A percentile compares a stretch with the other conserved stretches of the same genome.
Evolutionary conservation across 2,888 invertebrate genomes (phyloP).

Genomic region (Oligia strigilis): DNA sequence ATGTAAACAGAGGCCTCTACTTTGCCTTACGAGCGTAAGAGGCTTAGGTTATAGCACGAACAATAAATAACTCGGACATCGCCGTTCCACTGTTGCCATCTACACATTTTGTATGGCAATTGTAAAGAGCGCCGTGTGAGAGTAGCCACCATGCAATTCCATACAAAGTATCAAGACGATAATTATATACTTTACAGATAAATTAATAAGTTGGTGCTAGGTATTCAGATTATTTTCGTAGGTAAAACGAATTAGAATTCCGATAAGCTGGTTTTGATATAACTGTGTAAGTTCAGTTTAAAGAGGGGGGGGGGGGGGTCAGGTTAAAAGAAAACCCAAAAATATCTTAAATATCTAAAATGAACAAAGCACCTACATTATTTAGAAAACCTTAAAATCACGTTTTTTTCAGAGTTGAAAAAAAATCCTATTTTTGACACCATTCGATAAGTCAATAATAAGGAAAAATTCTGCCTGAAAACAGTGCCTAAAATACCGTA

Average conservation of each 20-base stretch:
- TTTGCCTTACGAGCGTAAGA: not conserved
- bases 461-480: not conserved
- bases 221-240: not conserved
- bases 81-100: not conserved
- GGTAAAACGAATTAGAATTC: not conserved
- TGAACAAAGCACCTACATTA: too few species aligned
- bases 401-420: not conserved
- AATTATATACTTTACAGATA: not conserved
- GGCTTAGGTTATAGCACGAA: not conserved
- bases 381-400: not conserved
- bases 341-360: not conserved
- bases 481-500: not conserved
- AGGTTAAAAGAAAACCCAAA: not conserved
- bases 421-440: not conserved
- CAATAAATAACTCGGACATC: not conserved
- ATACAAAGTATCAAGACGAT: not conserved
- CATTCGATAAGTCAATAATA: not conserved
- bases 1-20: not conserved
- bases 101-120: not conserved
- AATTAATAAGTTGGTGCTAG: not conserved
- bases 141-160: not conserved
- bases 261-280: not conserved
- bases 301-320: too few species aligned
- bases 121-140: not conserved
- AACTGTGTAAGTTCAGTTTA: not conserved